phyloP scores from a whole-genome alignment of 2,797 vertebrate genomes.

The Anomalospiza imberbis region DNA sequence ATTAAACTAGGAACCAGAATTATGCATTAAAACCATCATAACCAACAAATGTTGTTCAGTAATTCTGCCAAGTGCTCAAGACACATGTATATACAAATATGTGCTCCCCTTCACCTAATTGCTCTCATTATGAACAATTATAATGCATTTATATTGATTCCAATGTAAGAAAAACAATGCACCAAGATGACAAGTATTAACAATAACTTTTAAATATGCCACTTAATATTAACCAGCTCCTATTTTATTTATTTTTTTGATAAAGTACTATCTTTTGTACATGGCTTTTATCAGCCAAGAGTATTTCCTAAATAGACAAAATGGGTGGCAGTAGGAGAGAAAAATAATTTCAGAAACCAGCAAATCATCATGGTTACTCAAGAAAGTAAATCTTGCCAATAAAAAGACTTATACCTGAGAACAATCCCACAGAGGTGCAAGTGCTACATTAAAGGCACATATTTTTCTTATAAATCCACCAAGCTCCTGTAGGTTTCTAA shows the following conservation, averaged over 20 bases:
- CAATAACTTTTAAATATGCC: background rate
- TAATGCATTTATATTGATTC: background rate
- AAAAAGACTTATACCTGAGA: conserved; percentile 1
- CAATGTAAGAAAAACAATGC: background rate
- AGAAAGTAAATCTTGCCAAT: background rate
- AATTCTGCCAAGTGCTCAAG: background rate
- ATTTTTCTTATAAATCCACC: conserved; percentile 34
- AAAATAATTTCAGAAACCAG: background rate
- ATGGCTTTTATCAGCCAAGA: background rate
- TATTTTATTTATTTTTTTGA: background rate
- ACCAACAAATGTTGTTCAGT: background rate
- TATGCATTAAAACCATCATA: background rate
- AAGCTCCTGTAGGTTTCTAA: background rate
- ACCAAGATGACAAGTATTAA: background rate
- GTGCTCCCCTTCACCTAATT: background rate
- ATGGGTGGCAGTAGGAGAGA: background rate
- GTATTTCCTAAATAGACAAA: background rate
- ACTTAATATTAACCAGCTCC: background rate
- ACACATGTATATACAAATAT: background rate
- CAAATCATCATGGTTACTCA: background rate
- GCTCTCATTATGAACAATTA: background rate
- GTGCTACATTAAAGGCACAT: background rate
- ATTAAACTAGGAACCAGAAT: background rate
- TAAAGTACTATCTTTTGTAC: background rate
- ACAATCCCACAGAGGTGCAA: background rate